Conservation (phyloP, 2,888 invertebrate genomes). For the Strigamia crassipes region DNA sequence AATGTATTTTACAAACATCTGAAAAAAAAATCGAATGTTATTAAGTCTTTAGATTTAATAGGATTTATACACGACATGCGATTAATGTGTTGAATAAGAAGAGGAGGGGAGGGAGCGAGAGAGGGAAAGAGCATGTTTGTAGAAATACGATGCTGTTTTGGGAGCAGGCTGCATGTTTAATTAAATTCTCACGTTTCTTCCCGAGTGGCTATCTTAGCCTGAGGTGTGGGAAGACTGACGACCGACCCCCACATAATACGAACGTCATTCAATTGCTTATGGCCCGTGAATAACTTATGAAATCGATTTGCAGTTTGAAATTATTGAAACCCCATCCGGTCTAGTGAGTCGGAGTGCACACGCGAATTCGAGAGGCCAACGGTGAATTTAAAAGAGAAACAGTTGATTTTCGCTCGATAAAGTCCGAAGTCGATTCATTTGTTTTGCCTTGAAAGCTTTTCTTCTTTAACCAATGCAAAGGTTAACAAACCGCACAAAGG, state of each 20-base stretch:
- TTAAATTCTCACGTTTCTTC: conserved; percentile 12
- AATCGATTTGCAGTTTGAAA: conserved; percentile 10
- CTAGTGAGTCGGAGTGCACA: not conserved
- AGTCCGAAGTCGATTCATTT: conserved; percentile 14
- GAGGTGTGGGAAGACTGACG: conserved; percentile 6
- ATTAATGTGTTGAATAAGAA: not conserved
- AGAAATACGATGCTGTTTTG: conserved; percentile 5
- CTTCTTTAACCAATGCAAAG: conserved; percentile 8
- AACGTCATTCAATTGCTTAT: conserved; percentile 5
- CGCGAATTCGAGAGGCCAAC: not conserved
- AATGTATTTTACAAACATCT: too few relatives aligned
- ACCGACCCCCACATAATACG: conserved; percentile 10
- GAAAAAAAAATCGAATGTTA: too few relatives aligned
- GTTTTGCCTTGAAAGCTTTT: conserved; percentile 21
- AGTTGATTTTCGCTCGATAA: conserved; percentile 11
- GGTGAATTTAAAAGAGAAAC: conserved; percentile 8
- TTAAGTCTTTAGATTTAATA: not conserved
- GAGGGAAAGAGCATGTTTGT: not conserved
- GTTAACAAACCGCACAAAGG: conserved; percentile 21
- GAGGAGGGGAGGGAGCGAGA: not conserved
- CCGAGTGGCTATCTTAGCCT: conserved; percentile 1
- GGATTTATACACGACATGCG: not conserved
- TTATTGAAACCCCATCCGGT: conserved; percentile 11
- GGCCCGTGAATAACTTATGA: not conserved
- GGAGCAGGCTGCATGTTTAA: conserved; percentile 8